Percentiles rank a stretch among this genome's conserved stretches.
phyloP scores from a whole-genome alignment of 2,113 vertebrate genomes.

The Ovis aries region ARS-UI_Ramb_v3.0 NC_056069.1:52389001-52389500 shows the following conservation, averaged over 20 bases:
- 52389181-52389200: neutral
- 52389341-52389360: neutral
- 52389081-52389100: neutral
- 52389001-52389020: neutral
- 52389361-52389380: neutral
- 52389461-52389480: neutral
- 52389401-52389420: neutral
- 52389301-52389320: neutral
- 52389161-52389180: neutral
- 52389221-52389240: accelerated
- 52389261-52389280: neutral
- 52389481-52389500: neutral
- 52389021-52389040: neutral
- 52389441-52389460: neutral
- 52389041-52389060: neutral
- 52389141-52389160: neutral
- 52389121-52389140: neutral
- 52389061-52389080: neutral
- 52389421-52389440: neutral
- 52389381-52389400: neutral
- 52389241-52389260: neutral
- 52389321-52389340: neutral
- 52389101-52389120: neutral
- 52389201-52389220: neutral
- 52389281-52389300: neutral